Evolutionary conservation across 2,113 vertebrate genomes (phyloP), one percentile per base, ranked within the genome.

Genomic region (Spea bombifrons): DNA sequence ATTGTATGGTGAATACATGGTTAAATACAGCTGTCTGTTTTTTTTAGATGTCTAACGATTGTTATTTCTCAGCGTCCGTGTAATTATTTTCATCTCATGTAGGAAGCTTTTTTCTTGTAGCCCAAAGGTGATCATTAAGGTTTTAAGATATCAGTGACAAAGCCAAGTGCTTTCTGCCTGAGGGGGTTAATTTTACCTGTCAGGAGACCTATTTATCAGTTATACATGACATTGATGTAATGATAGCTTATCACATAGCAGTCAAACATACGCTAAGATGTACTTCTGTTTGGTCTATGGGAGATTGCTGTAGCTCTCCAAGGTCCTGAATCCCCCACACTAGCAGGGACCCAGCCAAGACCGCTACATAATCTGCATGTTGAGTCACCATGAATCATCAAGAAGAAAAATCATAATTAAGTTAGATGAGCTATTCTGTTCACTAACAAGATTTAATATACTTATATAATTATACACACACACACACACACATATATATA

Each of bases 221-320:
- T 76, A 12, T 67, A 64, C 61, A 17, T 64, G 16, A 17, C 61
- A 8, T 64, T 64, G 61, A 64, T 64, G 61, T 7, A 64, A 5
- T 64, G n/a, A 64, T 44, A 52, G 46, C 50, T 15, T 45, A 53
- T 75, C 15, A 12, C 55, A 13, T 59, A 13, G 55, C 55, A 59
- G 55, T 4, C 55, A 53, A 53, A 8, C 50, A 53, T 2, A 45
- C 50, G 43, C 61, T 8, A n/a, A 48, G 48, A 5, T 5, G 4
- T n/a, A 5, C 12, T 52, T 13, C n/a, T 12, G 15, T 5, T 46
- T 15, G 12, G 74, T 46, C 75, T 59, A 68, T 46, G 45, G 75
- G 65, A 17, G 68, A 53, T 55, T 65, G 12, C 57, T 49, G 68
- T 43, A 65, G 76, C 76, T 79, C 47, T 79, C 76, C 76, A 13